Evolutionary conservation across 2,888 invertebrate species (phyloP).

Genomic region (Blomia tropicalis): DNA sequence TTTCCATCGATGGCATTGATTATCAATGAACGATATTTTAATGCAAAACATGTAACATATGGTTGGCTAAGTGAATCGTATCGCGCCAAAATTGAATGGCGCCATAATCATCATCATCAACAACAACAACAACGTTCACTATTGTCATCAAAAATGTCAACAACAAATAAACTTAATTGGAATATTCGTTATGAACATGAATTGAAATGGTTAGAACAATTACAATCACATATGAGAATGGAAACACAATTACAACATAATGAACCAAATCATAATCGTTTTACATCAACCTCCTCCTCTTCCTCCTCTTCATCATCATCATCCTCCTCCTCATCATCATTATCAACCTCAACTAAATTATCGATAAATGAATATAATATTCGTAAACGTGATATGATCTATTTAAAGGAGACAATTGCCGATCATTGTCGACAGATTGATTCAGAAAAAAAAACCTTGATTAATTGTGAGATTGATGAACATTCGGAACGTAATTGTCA

Average conservation of each 20-base stretch:
- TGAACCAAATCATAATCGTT: background rate
- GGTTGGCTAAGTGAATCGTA: background rate
- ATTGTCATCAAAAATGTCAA: background rate
- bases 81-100: background rate
- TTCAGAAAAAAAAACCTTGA: no score
- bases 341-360: no score
- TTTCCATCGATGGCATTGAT: background rate
- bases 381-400: conserved; percentile 5
- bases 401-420: background rate
- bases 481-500: background rate
- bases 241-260: background rate
- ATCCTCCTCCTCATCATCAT: no score
- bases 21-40: background rate
- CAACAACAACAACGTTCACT: no score
- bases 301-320: no score
- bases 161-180: no score
- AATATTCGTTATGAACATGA: background rate
- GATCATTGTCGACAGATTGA: no score
- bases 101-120: background rate
- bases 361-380: no score
- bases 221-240: background rate
- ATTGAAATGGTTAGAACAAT: background rate
- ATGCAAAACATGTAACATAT: background rate
- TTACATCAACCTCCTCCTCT: no score
- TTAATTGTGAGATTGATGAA: background rate